Evolutionary conservation across 2,113 vertebrate species (phyloP), one percentile per base, ranked within the genome.

Genomic region (Oxyura jamaicensis): DNA sequence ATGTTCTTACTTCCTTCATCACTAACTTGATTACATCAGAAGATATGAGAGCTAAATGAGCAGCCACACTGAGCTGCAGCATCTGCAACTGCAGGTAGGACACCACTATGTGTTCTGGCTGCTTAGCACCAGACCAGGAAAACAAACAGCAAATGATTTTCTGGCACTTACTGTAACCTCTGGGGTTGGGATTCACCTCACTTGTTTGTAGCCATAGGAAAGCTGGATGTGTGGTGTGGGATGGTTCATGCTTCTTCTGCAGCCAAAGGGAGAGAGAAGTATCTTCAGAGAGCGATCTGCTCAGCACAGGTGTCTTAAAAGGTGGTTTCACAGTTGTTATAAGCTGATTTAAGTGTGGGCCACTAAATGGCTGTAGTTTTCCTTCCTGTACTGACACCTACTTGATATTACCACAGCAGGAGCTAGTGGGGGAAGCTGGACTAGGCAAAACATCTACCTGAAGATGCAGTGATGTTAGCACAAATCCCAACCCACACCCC

Each of bases 61-160:
- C 29, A 48, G 21, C 63, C 46, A 33, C 1, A 0, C 33, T 46
- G 56, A 75, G 25, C 29, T 36, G 58, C 0, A 0, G n/a, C 15
- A 66, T n/a, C 11, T 60, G 39, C 15, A 25, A 69, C 19, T 3
- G 2, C n/a, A 50, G 13, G 22, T n/a, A 66, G 39, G 63, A 44
- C 29, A 59, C 39, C 42, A 15, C 44, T 31, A 42, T 29, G 5
- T 25, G n/a, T 71, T 72, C 71, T 42, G 23, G 6, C 17, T 50
- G 20, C 25, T 88, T 9, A 50, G 50, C 1, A 0, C 11, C 41
- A 72, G 31, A 52, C 13, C 39, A n/a, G 56, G 7, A 65, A 56
- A 59, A 81, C 26, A 72, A 41, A 63, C 36, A 41, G 17, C 62
- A 63, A 26, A 12, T 5, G 35, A 12, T 13, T 6, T 65, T 53